Evolutionary conservation across 2,113 vertebrate genomes (phyloP), one percentile per base, ranked within the genome.

Genomic region (Apteryx owenii): DNA sequence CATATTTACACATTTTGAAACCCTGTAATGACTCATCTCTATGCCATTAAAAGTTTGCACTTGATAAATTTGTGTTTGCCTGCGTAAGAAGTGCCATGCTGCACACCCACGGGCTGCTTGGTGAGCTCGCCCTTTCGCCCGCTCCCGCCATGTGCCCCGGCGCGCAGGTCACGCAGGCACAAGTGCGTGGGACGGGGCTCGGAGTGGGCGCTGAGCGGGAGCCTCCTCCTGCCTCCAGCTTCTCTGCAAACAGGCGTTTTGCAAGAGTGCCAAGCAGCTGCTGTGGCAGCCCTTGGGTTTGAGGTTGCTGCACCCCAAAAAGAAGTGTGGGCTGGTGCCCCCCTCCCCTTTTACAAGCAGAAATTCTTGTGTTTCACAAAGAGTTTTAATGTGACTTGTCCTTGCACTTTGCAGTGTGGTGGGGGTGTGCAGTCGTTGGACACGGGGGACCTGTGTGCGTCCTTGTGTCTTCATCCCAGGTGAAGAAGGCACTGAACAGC

Each of bases 1-100:
- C 98, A 51, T 93, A 95, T 98, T 97, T 95, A 98, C 97, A 97
- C 97, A 97, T 98, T 98, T 97, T 98, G 98, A 98, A 98, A 98
- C 76, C 95, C 92, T n/a, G 33, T 77, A 93, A 97, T 99, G 98
- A 99, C 92, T 99, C 98, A 98, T 93, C 96, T 82, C 76, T 94
- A 90, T 89, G 98, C 98, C 88, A 70, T 78, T 83, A 93, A 69
- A 90, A 91, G 88, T 84, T 79, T 92, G 93, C 22, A 25, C 95
- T 97, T 89, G 10, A 12, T 78, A 56, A 81, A 33, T n/a, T 92
- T 56, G 81, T 73, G 92, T 73, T 88, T 77, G 97, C 65, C 90
- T 89, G 93, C 92, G 72, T 86, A 33, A 50, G 65, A 89, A 88
- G 90, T 93, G 90, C 85, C 51, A 7, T 78, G 77, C 44, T 40